Conservation (phyloP, 2,113 vertebrate genomes). For the Butorides virescens region DNA sequence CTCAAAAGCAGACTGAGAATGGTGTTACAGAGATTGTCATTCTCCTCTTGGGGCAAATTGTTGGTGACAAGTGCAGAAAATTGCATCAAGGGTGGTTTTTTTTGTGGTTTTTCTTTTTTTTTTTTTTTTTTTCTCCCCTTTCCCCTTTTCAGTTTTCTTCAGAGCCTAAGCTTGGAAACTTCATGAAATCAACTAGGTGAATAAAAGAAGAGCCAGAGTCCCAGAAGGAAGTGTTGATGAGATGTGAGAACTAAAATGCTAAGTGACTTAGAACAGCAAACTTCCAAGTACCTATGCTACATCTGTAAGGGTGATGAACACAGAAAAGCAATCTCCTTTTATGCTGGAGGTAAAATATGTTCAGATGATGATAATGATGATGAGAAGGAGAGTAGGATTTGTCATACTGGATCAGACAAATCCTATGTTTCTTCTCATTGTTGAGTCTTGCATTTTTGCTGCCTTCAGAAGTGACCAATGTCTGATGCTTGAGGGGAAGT, state of each 20-base stretch:
- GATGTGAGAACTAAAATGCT: neutral
- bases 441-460: neutral
- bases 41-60: neutral
- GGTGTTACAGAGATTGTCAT: neutral
- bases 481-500: neutral
- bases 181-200: neutral
- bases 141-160: neutral
- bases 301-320: neutral
- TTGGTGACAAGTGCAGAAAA: neutral
- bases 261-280: neutral
- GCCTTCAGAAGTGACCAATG: neutral
- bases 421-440: neutral
- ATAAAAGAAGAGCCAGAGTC: neutral
- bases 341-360: neutral
- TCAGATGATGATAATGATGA: neutral
- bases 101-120: neutral
- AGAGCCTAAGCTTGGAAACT: neutral
- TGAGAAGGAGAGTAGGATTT: neutral
- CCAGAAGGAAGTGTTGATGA: neutral
- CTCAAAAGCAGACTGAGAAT: neutral
- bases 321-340: neutral
- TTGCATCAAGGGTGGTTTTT: neutral
- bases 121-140: neutral
- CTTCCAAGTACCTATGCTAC: neutral
- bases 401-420: neutral